Conservation (phyloP, 1,140 invertebrate genomes). For the Dendroctonus ponderosae region DNA sequence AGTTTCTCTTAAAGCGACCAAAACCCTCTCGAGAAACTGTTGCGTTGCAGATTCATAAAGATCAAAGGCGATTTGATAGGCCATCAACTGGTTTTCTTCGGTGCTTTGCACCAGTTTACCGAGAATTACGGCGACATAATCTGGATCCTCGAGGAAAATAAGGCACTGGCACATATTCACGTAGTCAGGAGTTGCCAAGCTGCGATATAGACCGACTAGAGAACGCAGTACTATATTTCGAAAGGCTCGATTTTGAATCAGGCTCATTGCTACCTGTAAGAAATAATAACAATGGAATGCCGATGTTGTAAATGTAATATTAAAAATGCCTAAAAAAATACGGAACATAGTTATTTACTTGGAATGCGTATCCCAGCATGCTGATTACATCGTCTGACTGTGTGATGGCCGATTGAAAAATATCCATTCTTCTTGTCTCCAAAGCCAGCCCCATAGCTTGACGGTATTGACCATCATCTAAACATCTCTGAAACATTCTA, state of each 20-base stretch:
- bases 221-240: constrained; percentile 84
- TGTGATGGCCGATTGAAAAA: constrained; percentile 88
- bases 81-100: constrained; percentile 81
- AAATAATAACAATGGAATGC: constrained; percentile 16
- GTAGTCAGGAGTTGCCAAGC: constrained; percentile 86
- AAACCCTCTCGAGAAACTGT: constrained; percentile 88
- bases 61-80: constrained; percentile 99
- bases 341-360: constrained; percentile 36
- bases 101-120: constrained; percentile 82
- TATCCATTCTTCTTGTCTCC: constrained; percentile 94
- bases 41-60: constrained; percentile 98
- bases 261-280: constrained; percentile 85
- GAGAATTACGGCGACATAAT: constrained; percentile 86
- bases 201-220: constrained; percentile 86
- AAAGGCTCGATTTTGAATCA: constrained; percentile 91
- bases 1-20: constrained; percentile 78
- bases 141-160: constrained; percentile 92
- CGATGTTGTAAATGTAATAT: background rate
- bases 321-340: background rate
- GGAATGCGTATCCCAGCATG: constrained; percentile 92
- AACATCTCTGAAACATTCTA: constrained; percentile 93
- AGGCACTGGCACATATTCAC: constrained; percentile 96
- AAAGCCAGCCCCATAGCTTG: constrained; percentile 92
- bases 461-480: constrained; percentile 90
- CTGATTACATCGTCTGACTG: constrained; percentile 85